Evolutionary conservation across 2,888 invertebrate genomes (phyloP).

Genomic region (Kuschelorhynchus macadamiae): DNA sequence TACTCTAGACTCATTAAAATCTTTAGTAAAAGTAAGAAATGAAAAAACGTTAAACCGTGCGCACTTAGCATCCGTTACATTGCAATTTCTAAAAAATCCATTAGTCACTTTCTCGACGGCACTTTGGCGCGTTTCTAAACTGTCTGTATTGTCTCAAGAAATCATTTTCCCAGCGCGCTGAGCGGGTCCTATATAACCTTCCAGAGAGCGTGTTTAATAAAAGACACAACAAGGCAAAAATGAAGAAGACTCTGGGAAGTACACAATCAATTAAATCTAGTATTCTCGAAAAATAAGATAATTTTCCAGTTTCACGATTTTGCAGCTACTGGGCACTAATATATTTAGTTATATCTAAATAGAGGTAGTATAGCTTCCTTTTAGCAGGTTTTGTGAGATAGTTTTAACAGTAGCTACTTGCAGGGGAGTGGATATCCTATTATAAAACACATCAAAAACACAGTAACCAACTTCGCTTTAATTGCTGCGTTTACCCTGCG

Average conservation of each 20-base stretch:
- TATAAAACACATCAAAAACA: no score
- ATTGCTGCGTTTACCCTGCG: no score
- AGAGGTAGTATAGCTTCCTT: no score
- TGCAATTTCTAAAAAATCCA: slow-evolving; percentile 1
- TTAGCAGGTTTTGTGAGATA: no score
- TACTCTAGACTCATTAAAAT: no score
- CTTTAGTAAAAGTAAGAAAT: no score
- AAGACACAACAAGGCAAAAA: slow-evolving; percentile 27
- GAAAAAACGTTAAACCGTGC: not conserved
- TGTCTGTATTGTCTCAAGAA: slow-evolving; percentile 15
- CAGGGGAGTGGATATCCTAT: no score
- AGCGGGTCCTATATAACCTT: slow-evolving; percentile 18
- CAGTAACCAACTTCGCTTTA: no score
- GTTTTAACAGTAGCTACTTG: no score
- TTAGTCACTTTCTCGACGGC: not conserved
- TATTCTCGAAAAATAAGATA: slow-evolving; percentile 28
- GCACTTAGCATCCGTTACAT: not conserved
- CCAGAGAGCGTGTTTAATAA: slow-evolving; percentile 28
- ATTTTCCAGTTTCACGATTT: slow-evolving; percentile 26
- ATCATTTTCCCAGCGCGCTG: slow-evolving; percentile 12
- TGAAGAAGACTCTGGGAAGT: slow-evolving; percentile 6
- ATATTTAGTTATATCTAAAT: no score
- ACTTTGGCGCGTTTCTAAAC: slow-evolving; percentile 4
- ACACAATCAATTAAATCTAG: slow-evolving; percentile 33
- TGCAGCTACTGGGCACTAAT: no score